Evolutionary conservation across 2,888 invertebrate genomes (phyloP), one percentile per base, ranked within the genome.

Genomic region (Cotesia congregata): DNA sequence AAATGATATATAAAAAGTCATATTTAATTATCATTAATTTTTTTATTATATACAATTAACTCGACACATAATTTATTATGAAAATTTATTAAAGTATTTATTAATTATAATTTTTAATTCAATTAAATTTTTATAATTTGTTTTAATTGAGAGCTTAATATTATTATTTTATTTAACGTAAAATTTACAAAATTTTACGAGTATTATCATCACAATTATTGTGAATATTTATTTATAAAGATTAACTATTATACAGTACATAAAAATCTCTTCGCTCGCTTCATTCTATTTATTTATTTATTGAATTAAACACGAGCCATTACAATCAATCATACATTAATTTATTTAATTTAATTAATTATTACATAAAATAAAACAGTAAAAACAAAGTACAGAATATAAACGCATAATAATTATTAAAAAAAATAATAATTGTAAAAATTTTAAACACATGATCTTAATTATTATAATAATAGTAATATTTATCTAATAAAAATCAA

Each of bases 161-260:
- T 50, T 62, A 74, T 74, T 72, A 75, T 79, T 41, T 39, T 41
- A 62, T 39, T 64, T 15, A n/a, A 30, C 50, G 7, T 38, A 64
- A 12, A 39, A 65, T 72, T 69, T 71, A 75, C 68, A 70, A 79
- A 64, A 74, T 77, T 78, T 79, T 78, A 77, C 77, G 76, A 78
- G 69, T 77, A 77, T 80, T 80, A 68, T 78, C 76, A 79, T 76
- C 65, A 72, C 61, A 64, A 67, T 60, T 65, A 59, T 50, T 76
- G 41, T n/a, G 65, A 59, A 20, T 61, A 69, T n/a, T 60, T 67
- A 64, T 72, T 67, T 65, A 78, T 72, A 64, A 71, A 73, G 75
- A 60, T 76, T 74, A 67, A 72, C 72, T 59, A 69, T 71, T 74
- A 71, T 73, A 77, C 70, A 75, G 74, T 72, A 76, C 77, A 72